phyloP scores from a whole-genome alignment of 1,140 invertebrate genomes.

The Neotoxoptera formosana region DNA sequence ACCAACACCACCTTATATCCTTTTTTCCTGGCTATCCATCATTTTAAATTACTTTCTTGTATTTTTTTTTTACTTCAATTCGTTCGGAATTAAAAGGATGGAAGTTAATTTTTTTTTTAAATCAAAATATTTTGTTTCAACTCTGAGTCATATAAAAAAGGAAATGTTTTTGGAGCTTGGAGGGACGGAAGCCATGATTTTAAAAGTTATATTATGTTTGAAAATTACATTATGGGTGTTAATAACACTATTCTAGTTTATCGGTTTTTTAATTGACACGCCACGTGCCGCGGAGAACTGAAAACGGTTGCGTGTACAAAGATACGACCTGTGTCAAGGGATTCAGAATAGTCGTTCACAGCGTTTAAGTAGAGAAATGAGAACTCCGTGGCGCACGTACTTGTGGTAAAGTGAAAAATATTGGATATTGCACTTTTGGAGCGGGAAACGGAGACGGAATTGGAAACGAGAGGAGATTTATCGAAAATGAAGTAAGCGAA shows the following conservation, averaged over 20 bases:
- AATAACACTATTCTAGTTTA: neutral
- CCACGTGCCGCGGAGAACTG: no score
- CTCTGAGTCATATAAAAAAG: neutral
- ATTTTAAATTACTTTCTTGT: no score
- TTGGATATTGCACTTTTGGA: neutral
- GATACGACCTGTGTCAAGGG: neutral
- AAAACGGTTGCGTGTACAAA: neutral
- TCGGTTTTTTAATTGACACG: neutral
- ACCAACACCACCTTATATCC: no score
- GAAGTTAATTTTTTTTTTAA: no score
- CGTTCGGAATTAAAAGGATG: neutral
- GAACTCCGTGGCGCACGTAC: no score
- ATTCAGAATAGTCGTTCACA: neutral
- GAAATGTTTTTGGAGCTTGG: no score
- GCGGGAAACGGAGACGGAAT: neutral
- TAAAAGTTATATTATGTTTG: neutral
- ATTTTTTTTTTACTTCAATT: neutral
- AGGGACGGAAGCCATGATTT: no score
- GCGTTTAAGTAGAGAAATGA: neutral
- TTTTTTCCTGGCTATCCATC: neutral
- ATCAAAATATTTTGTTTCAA: neutral
- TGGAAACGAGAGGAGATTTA: neutral
- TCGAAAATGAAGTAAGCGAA: neutral
- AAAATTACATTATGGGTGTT: neutral
- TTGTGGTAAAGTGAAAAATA: neutral